Evolutionary conservation across 2,888 invertebrate species (phyloP), one percentile per base, ranked within the genome.

Genomic region (Orthonychiurus folsomi): DNA sequence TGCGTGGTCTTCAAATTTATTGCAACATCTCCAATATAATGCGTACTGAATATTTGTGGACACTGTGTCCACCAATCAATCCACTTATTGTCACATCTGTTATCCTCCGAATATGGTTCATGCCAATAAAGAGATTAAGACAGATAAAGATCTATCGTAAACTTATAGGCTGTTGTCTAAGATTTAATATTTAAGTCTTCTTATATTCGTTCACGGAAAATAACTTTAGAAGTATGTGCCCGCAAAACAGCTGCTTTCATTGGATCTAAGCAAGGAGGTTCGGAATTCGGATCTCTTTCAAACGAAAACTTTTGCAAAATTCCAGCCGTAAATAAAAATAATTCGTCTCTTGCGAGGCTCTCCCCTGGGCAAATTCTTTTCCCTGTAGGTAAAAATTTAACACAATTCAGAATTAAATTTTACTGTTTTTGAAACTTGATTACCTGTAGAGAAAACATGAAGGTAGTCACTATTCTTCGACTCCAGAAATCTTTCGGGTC

Each of bases 401-500:
- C 47, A 47, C 15, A 58, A 5, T n/a, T 28, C 18, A 18, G 15
- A 20, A 59, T 47, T 58, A 28, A 9, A 47, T 47, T 23, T 58
- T 26, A 47, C 15, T 47, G 2, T n/a, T 12, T 52, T n/a, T n/a
- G n/a, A n/a, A n/a, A n/a, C n/a, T n/a, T n/a, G n/a, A n/a, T n/a
- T 57, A 61, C 64, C 65, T 18, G 55, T 62, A 2, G 65, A 65
- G 24, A 65, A 65, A 21, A 63, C 62, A 52, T 58, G 50, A 2
- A 65, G n/a, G 9, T 52, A 15, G 15, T 25, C 25, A 12, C 26
- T 50, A 5, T 54, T 28, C 15, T 25, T 23, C 5, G 23, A 18
- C 50, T 56, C 52, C 15, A 65, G 12, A 37, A 65, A 65, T 58
- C 65, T 50, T 23, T 65, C 63, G n/a, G 65, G 65, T 15, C 63